phyloP scores from a whole-genome alignment of 2,797 vertebrate genomes.

The Psittacula derbiana region DNA sequence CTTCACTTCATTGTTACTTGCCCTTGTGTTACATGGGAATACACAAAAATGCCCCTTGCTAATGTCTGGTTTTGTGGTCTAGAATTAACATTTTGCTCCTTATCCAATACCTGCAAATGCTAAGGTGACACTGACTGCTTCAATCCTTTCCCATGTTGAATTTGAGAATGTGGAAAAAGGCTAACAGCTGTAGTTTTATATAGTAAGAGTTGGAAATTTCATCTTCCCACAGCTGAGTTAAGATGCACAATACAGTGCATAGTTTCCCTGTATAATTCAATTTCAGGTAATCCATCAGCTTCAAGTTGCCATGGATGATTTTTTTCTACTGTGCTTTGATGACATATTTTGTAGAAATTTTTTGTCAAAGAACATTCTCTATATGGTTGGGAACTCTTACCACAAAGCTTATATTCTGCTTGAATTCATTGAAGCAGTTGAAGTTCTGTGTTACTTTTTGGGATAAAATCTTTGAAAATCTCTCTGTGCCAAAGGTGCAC shows the following conservation, averaged over 20 bases:
- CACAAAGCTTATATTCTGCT: not conserved
- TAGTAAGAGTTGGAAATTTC: not conserved
- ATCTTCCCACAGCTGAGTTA: not conserved
- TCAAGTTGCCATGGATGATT: not conserved
- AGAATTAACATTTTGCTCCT: not conserved
- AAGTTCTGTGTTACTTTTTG: not conserved
- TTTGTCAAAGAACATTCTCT: not conserved
- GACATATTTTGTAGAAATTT: not conserved
- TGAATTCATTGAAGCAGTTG: not conserved
- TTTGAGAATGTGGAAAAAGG: not conserved
- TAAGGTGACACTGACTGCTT: not conserved
- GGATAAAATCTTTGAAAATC: not conserved
- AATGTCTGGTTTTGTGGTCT: not conserved
- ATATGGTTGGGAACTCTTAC: not conserved
- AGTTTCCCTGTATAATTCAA: not conserved
- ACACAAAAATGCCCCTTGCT: not conserved
- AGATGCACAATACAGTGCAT: not conserved
- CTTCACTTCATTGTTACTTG: not conserved
- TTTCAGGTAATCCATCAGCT: not conserved
- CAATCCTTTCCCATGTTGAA: not conserved
- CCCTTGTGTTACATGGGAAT: not conserved
- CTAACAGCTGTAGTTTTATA: not conserved
- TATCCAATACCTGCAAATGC: not conserved
- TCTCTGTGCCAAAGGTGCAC: not conserved
- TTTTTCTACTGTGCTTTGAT: not conserved